A percentile compares a stretch with the other conserved stretches of the same genome.
These are phyloP conservation scores for Lasius fuliginosus DNA, from an alignment of 2,888 invertebrate species.

Conservation along the genomic window DNA sequence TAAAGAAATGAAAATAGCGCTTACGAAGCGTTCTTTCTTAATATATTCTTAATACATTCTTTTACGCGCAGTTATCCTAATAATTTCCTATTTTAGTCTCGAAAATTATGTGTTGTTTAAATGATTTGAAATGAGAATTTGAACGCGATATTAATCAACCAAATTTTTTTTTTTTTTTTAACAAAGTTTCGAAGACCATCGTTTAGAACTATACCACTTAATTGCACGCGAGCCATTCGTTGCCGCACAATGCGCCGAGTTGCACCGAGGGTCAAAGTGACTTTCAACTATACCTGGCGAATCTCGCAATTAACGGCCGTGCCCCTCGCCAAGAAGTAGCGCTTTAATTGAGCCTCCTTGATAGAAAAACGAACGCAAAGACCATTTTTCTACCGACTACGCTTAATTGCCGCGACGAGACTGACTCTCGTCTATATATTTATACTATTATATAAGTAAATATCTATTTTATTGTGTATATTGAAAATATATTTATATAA, in stretches of 20 bases:
- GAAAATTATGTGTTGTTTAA: slow-evolving; percentile 28
- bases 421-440: background rate
- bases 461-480: background rate
- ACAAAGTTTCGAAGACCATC: slow-evolving; percentile 38
- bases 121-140: slow-evolving; percentile 23
- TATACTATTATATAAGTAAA: background rate
- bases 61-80: background rate
- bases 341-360: slow-evolving; percentile 39
- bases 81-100: slow-evolving; percentile 36
- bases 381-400: background rate
- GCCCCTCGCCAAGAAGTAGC: slow-evolving; percentile 29
- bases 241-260: slow-evolving; percentile 45
- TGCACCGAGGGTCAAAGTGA: slow-evolving; percentile 51
- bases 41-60: slow-evolving; percentile 25
- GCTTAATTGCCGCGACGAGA: slow-evolving; percentile 30
- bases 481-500: background rate
- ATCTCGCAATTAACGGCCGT: slow-evolving; percentile 48
- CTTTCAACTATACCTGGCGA: slow-evolving; percentile 54
- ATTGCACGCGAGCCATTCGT: slow-evolving; percentile 49
- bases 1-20: slow-evolving; percentile 8
- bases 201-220: slow-evolving; percentile 46
- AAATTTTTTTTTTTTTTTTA: slow-evolving; percentile 26
- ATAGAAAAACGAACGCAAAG: slow-evolving; percentile 1
- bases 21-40: background rate
- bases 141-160: slow-evolving; percentile 19